Evolutionary conservation across 2,797 vertebrate species (phyloP), one percentile per base, ranked within the genome.

Genomic region (Sylvia borin): DNA sequence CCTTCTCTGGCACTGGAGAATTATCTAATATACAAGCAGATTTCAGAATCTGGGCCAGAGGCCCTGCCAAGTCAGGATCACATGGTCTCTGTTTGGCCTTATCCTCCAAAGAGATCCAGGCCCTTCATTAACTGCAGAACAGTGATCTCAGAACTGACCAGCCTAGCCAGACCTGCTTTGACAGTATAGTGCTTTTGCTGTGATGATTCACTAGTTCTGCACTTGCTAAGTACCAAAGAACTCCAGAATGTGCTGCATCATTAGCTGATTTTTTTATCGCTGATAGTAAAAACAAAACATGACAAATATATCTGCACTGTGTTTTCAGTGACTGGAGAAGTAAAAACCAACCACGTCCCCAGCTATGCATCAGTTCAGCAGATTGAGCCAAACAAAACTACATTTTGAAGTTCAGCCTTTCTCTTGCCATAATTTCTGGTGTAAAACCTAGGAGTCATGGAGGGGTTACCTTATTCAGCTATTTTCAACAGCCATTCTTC

Each of bases 21-120:
- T 82, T 76, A 92, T 43, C 85, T 88, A 79, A 87, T 50, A 82
- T 32, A 22, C 53, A 94, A 74, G 54, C 26, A 92, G 58, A 89
- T 89, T 82, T 82, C 55, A 81, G 80, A 92, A 93, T 87, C 71
- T 73, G 74, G 71, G 74, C 76, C 83, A 67, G 55, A 79, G 57
- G 11, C 61, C 15, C 40, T 86, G 58, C 61, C 79, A 85, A 71
- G 47, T 27, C 50, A 83, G 81, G 26, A 54, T 83, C 74, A 75
- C 22, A 7, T 55, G 57, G 12, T 78, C 58, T 92, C 47, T 54
- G 43, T 86, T 82, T 76, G 80, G 55, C 67, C 48, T 68, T 70
- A 70, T 67, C 60, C 85, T 84, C 55, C 60, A 75, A 76, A 70
- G 80, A 88, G 58, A 93, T 86, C 57, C 67, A 79, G 43, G 11